These are phyloP conservation scores for Atractosteus spatula DNA, from an alignment of 2,113 vertebrate genomes.

Conservation along the genomic window DNA sequence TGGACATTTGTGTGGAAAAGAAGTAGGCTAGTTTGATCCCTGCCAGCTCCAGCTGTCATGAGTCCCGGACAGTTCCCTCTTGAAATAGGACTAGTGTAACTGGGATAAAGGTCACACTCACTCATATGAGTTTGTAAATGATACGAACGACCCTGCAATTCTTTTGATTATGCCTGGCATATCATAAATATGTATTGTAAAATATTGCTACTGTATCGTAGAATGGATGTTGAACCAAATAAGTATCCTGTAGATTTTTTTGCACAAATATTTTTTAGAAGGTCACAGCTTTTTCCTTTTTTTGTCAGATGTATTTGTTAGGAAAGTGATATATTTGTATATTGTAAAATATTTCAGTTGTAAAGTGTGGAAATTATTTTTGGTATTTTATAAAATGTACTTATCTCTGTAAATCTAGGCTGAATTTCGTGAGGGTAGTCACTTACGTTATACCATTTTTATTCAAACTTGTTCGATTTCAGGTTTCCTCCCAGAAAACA, in stretches of 20 bases:
- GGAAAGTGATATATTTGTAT: constrained; percentile 8
- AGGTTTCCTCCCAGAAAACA: neutral
- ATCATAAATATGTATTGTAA: too few species aligned
- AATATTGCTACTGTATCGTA: too few species aligned
- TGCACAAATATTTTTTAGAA: constrained; percentile 37
- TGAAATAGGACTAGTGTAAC: too few species aligned
- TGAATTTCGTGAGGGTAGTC: neutral
- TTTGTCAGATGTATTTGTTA: constrained; percentile 25
- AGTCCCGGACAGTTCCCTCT: too few species aligned
- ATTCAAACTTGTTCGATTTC: neutral
- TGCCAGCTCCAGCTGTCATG: too few species aligned
- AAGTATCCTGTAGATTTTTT: constrained; percentile 36
- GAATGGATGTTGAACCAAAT: neutral
- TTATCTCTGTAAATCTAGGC: constrained; percentile 26
- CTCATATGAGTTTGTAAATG: too few species aligned
- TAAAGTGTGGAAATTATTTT: constrained; percentile 1
- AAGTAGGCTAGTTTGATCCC: too few species aligned
- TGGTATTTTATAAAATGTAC: constrained; percentile 41
- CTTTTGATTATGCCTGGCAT: too few species aligned
- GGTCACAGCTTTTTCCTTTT: constrained; percentile 23
- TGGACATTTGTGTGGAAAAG: too few species aligned
- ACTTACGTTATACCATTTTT: neutral
- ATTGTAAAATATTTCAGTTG: neutral
- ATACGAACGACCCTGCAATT: too few species aligned
- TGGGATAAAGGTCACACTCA: too few species aligned